Conservation (phyloP, 2,888 invertebrate species). For the Noctua pronuba region DNA sequence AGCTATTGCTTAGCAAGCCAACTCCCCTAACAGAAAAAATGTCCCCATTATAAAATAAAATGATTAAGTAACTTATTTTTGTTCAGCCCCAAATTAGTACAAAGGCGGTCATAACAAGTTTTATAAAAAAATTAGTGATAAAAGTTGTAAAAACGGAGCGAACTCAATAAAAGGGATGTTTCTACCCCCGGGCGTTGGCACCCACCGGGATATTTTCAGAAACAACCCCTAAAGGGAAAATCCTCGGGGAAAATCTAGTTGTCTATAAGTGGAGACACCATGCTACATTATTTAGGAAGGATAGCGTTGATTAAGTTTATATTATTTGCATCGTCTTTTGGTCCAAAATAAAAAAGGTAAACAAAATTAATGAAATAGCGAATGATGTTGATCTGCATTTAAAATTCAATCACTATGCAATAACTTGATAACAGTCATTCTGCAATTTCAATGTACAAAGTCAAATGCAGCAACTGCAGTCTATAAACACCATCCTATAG, state of each 20-base stretch:
- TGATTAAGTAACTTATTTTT: slow-evolving; percentile 65
- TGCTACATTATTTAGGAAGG: slow-evolving; percentile 1
- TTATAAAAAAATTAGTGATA: slow-evolving; percentile 57
- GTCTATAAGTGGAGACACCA: slow-evolving; percentile 61
- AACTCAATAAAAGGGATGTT: slow-evolving; percentile 66
- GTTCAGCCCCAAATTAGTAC: slow-evolving; percentile 59
- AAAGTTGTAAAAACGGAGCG: slow-evolving; percentile 64
- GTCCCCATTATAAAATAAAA: slow-evolving; percentile 48
- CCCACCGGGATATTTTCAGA: slow-evolving; percentile 62
- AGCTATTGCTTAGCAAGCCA: slow-evolving; percentile 33
- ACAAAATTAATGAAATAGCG: not conserved
- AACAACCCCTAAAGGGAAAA: slow-evolving; percentile 68
- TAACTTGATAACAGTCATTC: not conserved
- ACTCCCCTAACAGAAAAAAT: slow-evolving; percentile 25
- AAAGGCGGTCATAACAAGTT: slow-evolving; percentile 56
- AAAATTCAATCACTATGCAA: not conserved
- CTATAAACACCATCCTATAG: no score
- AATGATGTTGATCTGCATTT: not conserved
- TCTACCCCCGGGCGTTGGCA: slow-evolving; percentile 49
- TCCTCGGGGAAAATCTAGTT: slow-evolving; percentile 67
- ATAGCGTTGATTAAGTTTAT: not conserved
- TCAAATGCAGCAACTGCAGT: not conserved
- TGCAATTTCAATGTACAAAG: not conserved
- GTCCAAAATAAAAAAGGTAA: not conserved
- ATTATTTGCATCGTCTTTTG: not conserved